Evolutionary conservation across 2,888 invertebrate genomes (phyloP), one percentile per base, ranked within the genome.

Genomic region (Sesia bembeciformis): DNA sequence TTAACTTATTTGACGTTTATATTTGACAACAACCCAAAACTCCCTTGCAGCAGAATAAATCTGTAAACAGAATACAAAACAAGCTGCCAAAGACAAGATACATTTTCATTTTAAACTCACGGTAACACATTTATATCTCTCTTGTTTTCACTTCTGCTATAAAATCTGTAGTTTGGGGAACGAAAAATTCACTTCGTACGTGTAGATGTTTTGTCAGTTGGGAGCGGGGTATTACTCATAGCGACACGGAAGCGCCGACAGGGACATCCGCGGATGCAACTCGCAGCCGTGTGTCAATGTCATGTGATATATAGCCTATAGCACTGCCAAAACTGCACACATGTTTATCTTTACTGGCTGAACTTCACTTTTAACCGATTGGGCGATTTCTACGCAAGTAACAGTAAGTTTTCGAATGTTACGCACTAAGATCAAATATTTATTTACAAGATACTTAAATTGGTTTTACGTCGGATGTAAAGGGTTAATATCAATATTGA

Each of bases 171-270:
- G 43, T 8, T 43, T 43, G 43, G 43, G 8, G 46, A 46, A 46
- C 46, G 46, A 46, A 46, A 46, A 46, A 46, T 46, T 23, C 46
- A 23, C 6, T 4, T 23, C n/a, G 46, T 46, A 46, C 46, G 46
- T 46, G 46, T 64, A 61, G 65, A 67, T 67, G 66, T 67, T 66
- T 67, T 65, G 64, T 64, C 60, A 40, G 55, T 51, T 52, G 5
- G 53, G 64, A 56, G 59, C 65, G 60, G 63, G 66, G 64, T 76
- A 82, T 84, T 77, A 80, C 69, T 84, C 83, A 84, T 78, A 62
- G 69, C 76, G 62, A 74, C 82, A 69, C 79, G 81, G 80, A 81
- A 78, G 78, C 68, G 78, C 63, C 72, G 83, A 83, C 82, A 78
- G 74, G 68, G 67, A 76, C 78, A 76, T 82, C 82, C 79, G 80